Evolutionary conservation across 2,797 vertebrate genomes (phyloP).

Genomic region (Yasuhikotakia modesta): DNA sequence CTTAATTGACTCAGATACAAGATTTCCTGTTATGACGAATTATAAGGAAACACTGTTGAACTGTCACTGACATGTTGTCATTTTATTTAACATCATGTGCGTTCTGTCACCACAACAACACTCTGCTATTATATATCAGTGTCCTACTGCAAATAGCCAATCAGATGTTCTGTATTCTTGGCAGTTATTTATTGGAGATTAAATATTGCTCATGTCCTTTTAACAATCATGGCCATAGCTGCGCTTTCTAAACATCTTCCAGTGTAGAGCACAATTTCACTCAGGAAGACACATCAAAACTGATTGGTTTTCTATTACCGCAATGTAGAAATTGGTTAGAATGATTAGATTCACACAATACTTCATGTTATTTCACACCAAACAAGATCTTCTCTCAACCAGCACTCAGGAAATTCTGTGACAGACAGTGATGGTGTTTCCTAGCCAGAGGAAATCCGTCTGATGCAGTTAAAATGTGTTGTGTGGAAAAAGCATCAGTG

Average conservation of each 20-base stretch:
- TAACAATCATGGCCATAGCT: background rate
- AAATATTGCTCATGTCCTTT: constrained; percentile 11
- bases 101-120: constrained; percentile 43
- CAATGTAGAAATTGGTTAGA: background rate
- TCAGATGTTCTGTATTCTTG: constrained; percentile 28
- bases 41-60: constrained; percentile 31
- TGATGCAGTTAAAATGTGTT: background rate
- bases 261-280: constrained; percentile 13
- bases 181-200: background rate
- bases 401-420: constrained; percentile 54
- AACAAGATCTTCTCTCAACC: background rate
- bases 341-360: background rate
- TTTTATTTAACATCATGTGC: constrained; percentile 47
- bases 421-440: background rate
- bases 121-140: background rate
- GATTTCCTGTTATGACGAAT: background rate
- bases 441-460: background rate
- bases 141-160: background rate
- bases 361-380: background rate
- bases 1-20: constrained; percentile 68
- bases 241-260: constrained; percentile 21
- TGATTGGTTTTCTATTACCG: constrained; percentile 20
- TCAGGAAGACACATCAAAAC: constrained; percentile 1
- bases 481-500: constrained; percentile 42
- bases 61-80: constrained; percentile 31